phyloP scores from a whole-genome alignment of 2,888 invertebrate species.

The Eupithecia tripunctaria region DNA sequence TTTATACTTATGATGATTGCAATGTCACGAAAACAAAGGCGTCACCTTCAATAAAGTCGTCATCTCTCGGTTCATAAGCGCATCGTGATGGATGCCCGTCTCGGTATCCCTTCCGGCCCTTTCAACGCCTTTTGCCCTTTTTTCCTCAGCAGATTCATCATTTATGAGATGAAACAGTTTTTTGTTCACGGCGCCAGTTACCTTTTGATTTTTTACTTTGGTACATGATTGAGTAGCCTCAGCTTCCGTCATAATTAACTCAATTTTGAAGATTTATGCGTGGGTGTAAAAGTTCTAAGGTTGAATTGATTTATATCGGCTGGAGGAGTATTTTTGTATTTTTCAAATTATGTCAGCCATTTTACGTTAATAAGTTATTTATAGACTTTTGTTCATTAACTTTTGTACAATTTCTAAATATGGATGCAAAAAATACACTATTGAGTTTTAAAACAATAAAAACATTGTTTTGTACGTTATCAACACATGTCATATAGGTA shows the following conservation, averaged over 20 bases:
- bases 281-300: conserved; percentile 41
- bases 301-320: conserved; percentile 43
- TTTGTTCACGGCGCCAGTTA: conserved; percentile 66
- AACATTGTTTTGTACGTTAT: not conserved
- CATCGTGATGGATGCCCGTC: conserved; percentile 60
- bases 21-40: conserved; percentile 1
- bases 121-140: conserved; percentile 61
- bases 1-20: not conserved
- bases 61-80: conserved; percentile 36
- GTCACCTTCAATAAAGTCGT: conserved; percentile 18
- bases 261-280: conserved; percentile 52
- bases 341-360: conserved; percentile 3
- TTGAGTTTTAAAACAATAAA: not conserved
- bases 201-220: conserved; percentile 49
- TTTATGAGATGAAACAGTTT: conserved; percentile 72
- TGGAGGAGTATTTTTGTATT: conserved; percentile 8
- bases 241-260: conserved; percentile 67
- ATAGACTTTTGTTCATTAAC: not conserved
- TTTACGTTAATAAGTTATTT: conserved; percentile 7
- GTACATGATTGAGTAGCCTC: conserved; percentile 64
- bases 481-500: not conserved
- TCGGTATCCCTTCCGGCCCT: conserved; percentile 65
- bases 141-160: conserved; percentile 64
- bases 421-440: not conserved
- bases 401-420: not conserved